Conservation (phyloP, 2,113 vertebrate species). For the Burhinus oedicnemus region DNA sequence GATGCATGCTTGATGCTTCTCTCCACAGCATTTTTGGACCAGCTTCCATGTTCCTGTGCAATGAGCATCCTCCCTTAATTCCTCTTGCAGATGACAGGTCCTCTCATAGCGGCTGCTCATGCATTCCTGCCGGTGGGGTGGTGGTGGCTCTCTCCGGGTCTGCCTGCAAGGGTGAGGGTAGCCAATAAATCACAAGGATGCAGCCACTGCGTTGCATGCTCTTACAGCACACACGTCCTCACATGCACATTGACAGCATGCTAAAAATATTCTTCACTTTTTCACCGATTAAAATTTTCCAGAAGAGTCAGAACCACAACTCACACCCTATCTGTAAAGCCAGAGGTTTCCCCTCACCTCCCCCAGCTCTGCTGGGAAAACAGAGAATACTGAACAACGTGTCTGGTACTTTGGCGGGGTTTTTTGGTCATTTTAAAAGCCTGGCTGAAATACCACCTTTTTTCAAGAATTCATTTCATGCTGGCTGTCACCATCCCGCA, state of each 20-base stretch:
- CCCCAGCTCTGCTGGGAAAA: background rate
- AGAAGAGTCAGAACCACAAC: background rate
- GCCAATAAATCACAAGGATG: background rate
- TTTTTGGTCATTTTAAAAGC: background rate
- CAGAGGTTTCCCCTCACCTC: constrained; percentile 13
- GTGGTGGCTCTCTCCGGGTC: background rate
- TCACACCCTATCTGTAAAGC: background rate
- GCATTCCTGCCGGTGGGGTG: background rate
- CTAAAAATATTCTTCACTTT: constrained; percentile 35
- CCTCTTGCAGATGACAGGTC: background rate
- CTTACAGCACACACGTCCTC: background rate
- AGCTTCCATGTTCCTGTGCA: accelerated
- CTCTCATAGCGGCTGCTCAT: background rate
- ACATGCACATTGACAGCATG: background rate
- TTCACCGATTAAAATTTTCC: constrained; percentile 39
- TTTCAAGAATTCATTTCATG: background rate
- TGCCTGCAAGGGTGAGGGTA: background rate
- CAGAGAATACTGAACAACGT: background rate
- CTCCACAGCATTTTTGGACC: background rate
- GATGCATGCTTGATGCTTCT: accelerated
- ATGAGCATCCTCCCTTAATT: background rate
- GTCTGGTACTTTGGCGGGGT: background rate
- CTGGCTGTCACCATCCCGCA: background rate
- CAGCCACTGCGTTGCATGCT: background rate
- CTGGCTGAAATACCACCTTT: background rate